Evolutionary conservation across 2,888 invertebrate genomes (phyloP).

Genomic region (Acrocyrtus sp.): DNA sequence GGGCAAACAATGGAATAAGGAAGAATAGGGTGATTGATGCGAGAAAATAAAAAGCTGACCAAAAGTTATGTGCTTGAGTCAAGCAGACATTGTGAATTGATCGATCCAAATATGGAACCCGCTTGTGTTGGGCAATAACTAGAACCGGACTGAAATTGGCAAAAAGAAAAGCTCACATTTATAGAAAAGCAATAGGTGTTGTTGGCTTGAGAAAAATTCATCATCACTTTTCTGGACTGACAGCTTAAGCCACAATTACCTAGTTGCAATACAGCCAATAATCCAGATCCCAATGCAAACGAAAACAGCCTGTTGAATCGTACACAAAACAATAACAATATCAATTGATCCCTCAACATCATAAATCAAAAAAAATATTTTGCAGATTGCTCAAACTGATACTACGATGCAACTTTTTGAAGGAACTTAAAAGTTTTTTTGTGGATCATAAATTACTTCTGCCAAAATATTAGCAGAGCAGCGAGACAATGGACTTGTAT

Average conservation of each 20-base stretch:
- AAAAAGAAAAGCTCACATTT: slow-evolving; percentile 64
- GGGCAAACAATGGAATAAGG: slow-evolving; percentile 81
- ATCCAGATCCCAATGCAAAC: slow-evolving; percentile 66
- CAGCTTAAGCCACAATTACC: slow-evolving; percentile 47
- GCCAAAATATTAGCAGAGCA: too few species aligned
- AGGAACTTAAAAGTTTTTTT: too few species aligned
- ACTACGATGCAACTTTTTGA: too few species aligned
- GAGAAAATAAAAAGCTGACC: slow-evolving; percentile 84
- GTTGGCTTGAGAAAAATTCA: neutral
- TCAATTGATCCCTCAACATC: too few species aligned
- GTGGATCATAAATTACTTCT: too few species aligned
- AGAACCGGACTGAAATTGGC: slow-evolving; percentile 80
- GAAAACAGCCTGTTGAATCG: slow-evolving; percentile 65
- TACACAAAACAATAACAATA: too few species aligned
- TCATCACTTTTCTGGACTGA: neutral
- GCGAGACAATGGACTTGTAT: too few species aligned
- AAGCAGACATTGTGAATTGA: slow-evolving; percentile 80
- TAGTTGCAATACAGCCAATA: slow-evolving; percentile 64
- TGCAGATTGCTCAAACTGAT: slow-evolving; percentile 67
- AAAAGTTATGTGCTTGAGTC: slow-evolving; percentile 80
- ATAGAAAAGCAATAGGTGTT: too few species aligned
- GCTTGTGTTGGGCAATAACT: slow-evolving; percentile 80
- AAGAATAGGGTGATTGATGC: slow-evolving; percentile 85
- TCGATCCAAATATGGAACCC: slow-evolving; percentile 79
- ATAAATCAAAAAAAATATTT: too few species aligned